Conservation (phyloP, 2,113 vertebrate species). For the Cyprinodon brontotheroides region DNA sequence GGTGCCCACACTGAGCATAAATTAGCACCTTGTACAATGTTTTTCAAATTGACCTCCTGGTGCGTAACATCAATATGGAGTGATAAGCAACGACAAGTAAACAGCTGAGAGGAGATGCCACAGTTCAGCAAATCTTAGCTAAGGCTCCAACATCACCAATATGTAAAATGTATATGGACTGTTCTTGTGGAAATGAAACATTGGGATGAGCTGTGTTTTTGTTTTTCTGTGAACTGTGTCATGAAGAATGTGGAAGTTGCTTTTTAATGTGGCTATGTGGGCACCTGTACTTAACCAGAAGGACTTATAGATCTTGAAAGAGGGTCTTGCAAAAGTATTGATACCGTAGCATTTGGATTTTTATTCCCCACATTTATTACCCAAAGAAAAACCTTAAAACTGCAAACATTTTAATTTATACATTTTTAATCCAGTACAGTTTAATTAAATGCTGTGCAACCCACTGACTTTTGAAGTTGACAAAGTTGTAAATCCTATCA, state of each 20-base stretch:
- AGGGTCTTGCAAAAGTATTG: no score
- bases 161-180: constrained; percentile 11
- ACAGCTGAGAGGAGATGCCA: constrained; percentile 70
- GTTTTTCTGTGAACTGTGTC: not conserved
- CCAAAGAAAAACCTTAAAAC: no score
- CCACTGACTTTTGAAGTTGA: no score
- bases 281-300: not conserved
- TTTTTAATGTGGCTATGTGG: not conserved
- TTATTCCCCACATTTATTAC: no score
- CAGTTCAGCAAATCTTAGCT: constrained; percentile 64
- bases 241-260: no score
- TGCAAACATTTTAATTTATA: no score
- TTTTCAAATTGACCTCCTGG: constrained; percentile 71
- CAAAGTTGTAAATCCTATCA: no score
- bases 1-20: constrained; percentile 75
- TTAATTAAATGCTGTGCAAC: no score
- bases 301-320: not conserved
- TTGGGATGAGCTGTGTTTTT: not conserved
- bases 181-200: not conserved
- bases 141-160: constrained; percentile 43
- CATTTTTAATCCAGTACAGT: no score
- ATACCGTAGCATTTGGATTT: no score
- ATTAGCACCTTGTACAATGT: constrained; percentile 74
- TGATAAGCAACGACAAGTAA: constrained; percentile 78
- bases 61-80: constrained; percentile 79